Evolutionary conservation across 2,797 vertebrate genomes (phyloP).

Genomic region (Melopsittacus undulatus): DNA sequence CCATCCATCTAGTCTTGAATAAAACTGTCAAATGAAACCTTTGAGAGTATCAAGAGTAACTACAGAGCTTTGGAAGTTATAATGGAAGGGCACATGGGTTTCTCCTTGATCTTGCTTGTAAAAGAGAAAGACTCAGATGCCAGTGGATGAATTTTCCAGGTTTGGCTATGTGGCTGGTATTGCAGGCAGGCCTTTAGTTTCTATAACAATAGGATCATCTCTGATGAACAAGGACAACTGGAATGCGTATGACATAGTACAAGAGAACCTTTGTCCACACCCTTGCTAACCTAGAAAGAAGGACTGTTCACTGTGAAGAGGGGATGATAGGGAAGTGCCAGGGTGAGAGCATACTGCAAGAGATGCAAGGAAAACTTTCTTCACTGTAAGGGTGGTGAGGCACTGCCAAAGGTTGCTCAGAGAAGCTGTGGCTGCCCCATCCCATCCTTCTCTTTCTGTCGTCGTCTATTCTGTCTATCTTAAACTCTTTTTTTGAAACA

Average conservation of each 20-base stretch:
- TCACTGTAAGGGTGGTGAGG: background rate
- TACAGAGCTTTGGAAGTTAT: background rate
- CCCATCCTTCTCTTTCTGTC: background rate
- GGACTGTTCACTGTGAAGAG: background rate
- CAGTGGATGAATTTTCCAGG: background rate
- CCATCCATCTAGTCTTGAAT: background rate
- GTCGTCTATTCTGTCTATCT: background rate
- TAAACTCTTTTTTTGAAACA: background rate
- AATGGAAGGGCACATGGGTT: background rate
- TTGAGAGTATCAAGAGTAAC: background rate
- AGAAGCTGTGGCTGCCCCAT: background rate
- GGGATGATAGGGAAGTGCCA: background rate
- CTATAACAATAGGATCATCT: background rate
- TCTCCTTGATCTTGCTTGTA: background rate
- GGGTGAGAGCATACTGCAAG: background rate
- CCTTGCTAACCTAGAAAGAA: background rate
- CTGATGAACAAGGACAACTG: background rate
- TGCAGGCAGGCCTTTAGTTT: background rate
- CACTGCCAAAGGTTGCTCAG: background rate
- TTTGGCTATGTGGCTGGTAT: background rate
- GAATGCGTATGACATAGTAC: background rate
- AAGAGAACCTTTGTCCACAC: background rate
- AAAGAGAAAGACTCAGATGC: background rate
- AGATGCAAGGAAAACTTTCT: background rate
- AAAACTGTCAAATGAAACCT: background rate